phyloP scores from a whole-genome alignment of 2,888 invertebrate genomes.

The Hydropsyche betteni region DNA sequence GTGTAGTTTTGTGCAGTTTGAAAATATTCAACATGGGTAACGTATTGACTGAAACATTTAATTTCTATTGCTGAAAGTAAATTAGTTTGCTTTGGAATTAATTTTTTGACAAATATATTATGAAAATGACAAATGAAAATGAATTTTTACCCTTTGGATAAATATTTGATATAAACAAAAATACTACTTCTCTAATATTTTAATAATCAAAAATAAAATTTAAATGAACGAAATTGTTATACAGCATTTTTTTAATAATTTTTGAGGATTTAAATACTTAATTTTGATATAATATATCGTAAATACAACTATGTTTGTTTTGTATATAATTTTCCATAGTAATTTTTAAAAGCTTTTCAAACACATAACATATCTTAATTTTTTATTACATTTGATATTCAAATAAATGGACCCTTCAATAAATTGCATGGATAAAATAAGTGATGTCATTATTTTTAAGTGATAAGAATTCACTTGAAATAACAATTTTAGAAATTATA shows the following conservation, averaged over 20 bases:
- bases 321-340: background rate
- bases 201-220: background rate
- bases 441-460: background rate
- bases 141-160: no score
- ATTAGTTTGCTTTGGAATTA: no score
- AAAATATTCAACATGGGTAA: constrained; percentile 1
- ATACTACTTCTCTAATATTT: background rate
- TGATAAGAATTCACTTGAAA: background rate
- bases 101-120: no score
- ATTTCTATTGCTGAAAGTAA: no score
- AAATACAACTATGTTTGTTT: background rate
- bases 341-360: background rate
- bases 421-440: background rate
- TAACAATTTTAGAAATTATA: background rate
- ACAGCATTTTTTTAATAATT: background rate
- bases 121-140: no score
- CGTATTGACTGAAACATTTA: no score
- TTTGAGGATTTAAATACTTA: background rate
- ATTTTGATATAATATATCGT: background rate
- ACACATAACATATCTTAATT: background rate
- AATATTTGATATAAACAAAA: no score
- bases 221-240: background rate
- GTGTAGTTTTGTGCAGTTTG: background rate
- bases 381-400: constrained; percentile 27
- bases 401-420: constrained; percentile 34